Percentiles rank a stretch among this genome's conserved stretches.
phyloP scores from a whole-genome alignment of 2,888 invertebrate genomes.

The Eurois occulta region DNA sequence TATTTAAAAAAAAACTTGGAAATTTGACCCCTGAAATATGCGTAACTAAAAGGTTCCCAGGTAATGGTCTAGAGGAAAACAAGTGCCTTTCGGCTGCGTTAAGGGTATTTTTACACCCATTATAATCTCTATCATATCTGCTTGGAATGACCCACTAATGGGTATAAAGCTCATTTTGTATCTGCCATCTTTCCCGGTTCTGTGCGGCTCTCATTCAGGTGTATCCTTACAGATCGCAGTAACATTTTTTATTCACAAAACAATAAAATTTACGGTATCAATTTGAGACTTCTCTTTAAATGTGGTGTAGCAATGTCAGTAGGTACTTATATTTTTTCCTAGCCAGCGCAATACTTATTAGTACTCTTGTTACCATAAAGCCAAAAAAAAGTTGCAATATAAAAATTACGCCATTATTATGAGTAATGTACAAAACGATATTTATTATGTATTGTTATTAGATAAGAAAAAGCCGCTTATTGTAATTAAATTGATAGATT shows the following conservation, averaged over 20 bases:
- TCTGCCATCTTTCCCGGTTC: background rate
- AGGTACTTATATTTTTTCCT: no score
- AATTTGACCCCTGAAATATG: no score
- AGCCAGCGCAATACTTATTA: no score
- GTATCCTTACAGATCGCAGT: no score
- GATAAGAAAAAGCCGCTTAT: conserved; percentile 42
- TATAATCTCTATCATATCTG: no score
- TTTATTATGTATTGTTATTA: conserved; percentile 14
- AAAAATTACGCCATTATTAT: conserved; percentile 15
- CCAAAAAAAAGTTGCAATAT: background rate
- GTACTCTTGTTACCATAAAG: no score
- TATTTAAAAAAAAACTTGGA: no score
- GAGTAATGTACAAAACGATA: conserved; percentile 17
- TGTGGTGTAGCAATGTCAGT: background rate
- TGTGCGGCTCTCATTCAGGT: background rate
- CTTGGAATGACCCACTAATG: no score
- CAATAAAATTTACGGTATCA: background rate
- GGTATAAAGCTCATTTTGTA: background rate
- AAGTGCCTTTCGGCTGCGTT: no score
- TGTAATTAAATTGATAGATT: conserved; percentile 29
- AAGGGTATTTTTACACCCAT: no score
- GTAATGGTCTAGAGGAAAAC: no score
- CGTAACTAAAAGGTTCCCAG: no score
- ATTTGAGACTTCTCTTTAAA: background rate
- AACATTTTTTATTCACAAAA: background rate